These are phyloP conservation scores for Natrix natrix DNA, from an alignment of 2,797 vertebrate species.

Conservation along the genomic window DNA sequence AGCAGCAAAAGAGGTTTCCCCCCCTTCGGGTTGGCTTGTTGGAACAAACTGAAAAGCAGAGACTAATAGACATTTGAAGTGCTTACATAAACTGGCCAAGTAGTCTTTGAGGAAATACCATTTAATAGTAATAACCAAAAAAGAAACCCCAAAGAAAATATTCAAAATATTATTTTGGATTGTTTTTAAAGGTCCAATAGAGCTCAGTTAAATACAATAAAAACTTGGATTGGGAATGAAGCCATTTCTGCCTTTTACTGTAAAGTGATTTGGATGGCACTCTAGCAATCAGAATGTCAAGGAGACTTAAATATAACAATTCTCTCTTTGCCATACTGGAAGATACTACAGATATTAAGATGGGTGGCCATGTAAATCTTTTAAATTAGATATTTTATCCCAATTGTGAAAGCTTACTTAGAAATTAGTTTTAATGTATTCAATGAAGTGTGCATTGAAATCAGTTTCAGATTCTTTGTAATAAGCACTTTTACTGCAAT, in stretches of 20 bases:
- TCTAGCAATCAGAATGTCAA: neutral
- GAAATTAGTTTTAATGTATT: neutral
- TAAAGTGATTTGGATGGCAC: neutral
- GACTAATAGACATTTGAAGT: neutral
- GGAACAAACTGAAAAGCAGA: neutral
- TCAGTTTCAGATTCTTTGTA: neutral
- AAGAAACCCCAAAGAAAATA: neutral
- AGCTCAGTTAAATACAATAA: neutral
- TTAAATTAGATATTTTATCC: neutral
- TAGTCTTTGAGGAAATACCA: neutral
- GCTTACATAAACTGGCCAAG: neutral
- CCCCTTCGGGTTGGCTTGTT: neutral
- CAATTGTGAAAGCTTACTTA: neutral
- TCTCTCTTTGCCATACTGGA: neutral
- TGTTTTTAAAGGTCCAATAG: neutral
- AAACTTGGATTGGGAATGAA: neutral
- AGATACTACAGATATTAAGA: neutral
- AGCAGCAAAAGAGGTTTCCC: neutral
- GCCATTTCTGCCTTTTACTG: neutral
- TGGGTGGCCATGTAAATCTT: neutral
- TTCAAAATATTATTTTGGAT: neutral
- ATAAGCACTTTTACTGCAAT: neutral
- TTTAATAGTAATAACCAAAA: neutral
- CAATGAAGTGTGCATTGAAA: neutral
- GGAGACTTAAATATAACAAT: neutral